Base-by-base conservation (phyloP, 2,888 invertebrate species). In the Drosophila aldrichi region DNA sequence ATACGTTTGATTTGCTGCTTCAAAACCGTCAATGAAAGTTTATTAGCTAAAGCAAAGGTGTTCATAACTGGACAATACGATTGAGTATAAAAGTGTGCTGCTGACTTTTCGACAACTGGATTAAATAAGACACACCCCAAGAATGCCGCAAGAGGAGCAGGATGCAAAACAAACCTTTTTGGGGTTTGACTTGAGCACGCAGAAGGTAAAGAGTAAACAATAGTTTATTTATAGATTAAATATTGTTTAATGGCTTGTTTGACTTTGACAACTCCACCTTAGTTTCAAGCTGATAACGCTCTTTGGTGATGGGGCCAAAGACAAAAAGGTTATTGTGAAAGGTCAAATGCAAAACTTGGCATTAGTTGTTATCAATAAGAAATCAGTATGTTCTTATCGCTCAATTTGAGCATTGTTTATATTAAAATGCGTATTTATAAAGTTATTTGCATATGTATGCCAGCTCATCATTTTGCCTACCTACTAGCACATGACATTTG, bases 121-220 rank as follows among this genome's bases (percentile, higher is more conserved):
- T 32, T 14, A n/a, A 22, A n/a, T n/a, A 29, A n/a, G 8, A 36
- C n/a, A 20, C 8, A 20, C 25, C 20, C 10, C 1, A 38, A 10
- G 48, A 61, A 79, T 77, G 89, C 70, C 75, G 49, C 76, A 77
- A 44, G 64, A 71, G 22, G 63, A 65, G 40, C 68, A 52, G 18
- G 82, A 84, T 46, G 8, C 71, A 75, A 51, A 80, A 16, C 72
- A 74, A 55, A 95, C 95, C 82, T 97, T 95, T 94, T 94, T 97
- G 88, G 97, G 97, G 67, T 94, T 97, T 88, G 97, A 97, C 94
- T 95, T 97, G 91, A 97, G 97, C 92, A 97, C 97, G 22, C 97
- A 97, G 93, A 96, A 96, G 95, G 97, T 92, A 68, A 82, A 34
- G 1, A 32, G 46, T 38, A 32, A n/a, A 12, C 29, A 49, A 34